Percentiles rank a stretch among this genome's conserved stretches.
Conservation (phyloP, 2,888 invertebrate species). For the Scaptomyza parva region DNA sequence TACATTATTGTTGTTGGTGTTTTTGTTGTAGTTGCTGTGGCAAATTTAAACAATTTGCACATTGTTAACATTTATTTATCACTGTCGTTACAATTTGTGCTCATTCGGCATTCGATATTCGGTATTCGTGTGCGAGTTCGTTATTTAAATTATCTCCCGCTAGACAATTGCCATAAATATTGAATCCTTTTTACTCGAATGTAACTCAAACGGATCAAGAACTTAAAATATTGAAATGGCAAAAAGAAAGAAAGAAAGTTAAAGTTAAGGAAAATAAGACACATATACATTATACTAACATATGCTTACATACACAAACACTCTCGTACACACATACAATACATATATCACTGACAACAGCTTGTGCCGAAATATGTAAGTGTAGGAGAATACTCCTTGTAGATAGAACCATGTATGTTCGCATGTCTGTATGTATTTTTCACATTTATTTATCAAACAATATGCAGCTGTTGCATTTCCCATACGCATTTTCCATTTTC, state of each 20-base stretch:
- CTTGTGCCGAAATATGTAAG: constrained; percentile 52
- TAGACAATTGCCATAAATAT: constrained; percentile 49
- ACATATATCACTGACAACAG: constrained; percentile 61
- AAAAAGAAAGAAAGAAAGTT: background rate
- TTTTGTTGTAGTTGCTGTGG: constrained; percentile 66
- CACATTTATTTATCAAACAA: constrained; percentile 73
- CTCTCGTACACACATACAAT: constrained; percentile 12
- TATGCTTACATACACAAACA: background rate
- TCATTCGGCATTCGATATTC: constrained; percentile 28
- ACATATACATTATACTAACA: constrained; percentile 4
- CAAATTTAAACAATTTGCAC: constrained; percentile 71
- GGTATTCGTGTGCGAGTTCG: constrained; percentile 39
- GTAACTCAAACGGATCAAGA: constrained; percentile 30
- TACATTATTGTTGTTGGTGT: constrained; percentile 46
- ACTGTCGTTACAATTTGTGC: constrained; percentile 64
- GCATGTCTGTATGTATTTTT: constrained; percentile 27
- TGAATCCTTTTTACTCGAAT: constrained; percentile 49
- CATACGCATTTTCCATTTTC: constrained; percentile 67
- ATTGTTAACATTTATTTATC: constrained; percentile 75
- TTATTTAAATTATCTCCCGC: constrained; percentile 55
- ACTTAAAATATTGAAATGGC: constrained; percentile 50
- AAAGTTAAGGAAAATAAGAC: constrained; percentile 11
- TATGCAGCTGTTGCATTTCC: constrained; percentile 75
- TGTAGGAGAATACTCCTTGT: constrained; percentile 3
- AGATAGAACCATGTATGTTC: constrained; percentile 2